These are phyloP conservation scores for Macroteleia sp. DNA, from an alignment of 2,888 invertebrate genomes.

Conservation along the genomic window DNA sequence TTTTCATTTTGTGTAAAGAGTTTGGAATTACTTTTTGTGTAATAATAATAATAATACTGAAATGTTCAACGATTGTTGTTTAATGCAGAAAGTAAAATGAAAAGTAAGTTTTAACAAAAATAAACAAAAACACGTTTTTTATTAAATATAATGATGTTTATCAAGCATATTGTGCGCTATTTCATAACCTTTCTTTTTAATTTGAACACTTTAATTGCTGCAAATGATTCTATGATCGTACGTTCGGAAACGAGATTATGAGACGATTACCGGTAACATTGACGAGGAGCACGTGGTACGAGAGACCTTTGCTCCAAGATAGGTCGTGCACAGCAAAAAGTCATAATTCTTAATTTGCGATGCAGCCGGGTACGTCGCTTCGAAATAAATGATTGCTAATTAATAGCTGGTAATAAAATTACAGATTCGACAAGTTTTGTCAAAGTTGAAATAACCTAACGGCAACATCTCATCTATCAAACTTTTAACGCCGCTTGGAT, in stretches of 20 bases:
- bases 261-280: not conserved
- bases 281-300: not conserved
- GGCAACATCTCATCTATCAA: conserved; percentile 27
- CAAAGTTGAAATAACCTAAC: not conserved
- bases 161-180: no score
- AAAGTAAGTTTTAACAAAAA: no score
- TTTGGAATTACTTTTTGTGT: no score
- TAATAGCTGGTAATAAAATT: conserved; percentile 12
- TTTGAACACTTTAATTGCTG: not conserved
- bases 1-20: no score
- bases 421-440: not conserved
- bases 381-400: conserved; percentile 8
- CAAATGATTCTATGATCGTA: no score
- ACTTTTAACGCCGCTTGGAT: conserved; percentile 6
- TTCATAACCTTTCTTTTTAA: no score
- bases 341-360: conserved; percentile 4
- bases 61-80: no score
- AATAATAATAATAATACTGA: no score
- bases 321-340: not conserved
- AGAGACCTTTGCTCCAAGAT: not conserved
- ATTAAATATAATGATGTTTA: no score
- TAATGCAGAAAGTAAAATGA: no score
- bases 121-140: no score
- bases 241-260: conserved; percentile 2
- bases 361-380: not conserved